phyloP scores from a whole-genome alignment of 2,888 invertebrate species.

The Tenodera sinensis region DNA sequence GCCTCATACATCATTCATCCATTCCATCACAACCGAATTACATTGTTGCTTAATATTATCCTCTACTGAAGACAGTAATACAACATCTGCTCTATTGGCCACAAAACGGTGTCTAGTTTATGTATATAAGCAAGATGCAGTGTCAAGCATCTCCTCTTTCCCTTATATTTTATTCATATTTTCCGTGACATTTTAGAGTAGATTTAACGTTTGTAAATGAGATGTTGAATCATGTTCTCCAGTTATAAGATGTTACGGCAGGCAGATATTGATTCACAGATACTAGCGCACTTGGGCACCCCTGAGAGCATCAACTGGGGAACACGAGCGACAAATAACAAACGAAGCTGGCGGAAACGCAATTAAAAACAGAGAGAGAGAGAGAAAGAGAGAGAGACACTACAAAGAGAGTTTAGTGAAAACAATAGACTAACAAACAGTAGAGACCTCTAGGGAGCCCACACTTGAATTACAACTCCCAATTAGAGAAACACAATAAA shows the following conservation, averaged over 20 bases:
- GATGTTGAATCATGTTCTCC: too few species aligned
- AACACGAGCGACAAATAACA: constrained; percentile 4
- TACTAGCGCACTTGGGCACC: background rate
- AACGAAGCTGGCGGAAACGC: constrained; percentile 26
- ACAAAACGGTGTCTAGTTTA: too few species aligned
- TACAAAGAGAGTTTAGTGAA: constrained; percentile 22
- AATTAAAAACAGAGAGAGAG: constrained; percentile 13
- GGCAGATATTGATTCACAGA: background rate
- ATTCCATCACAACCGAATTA: too few species aligned
- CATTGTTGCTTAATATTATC: too few species aligned
- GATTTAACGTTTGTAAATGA: too few species aligned
- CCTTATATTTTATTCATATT: too few species aligned
- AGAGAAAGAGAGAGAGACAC: background rate
- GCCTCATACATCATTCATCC: too few species aligned
- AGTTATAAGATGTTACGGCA: background rate
- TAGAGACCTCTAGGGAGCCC: background rate
- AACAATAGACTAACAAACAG: constrained; percentile 14
- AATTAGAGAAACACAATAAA: constrained; percentile 31
- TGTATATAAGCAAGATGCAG: too few species aligned
- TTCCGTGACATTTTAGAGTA: too few species aligned
- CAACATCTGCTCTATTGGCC: too few species aligned
- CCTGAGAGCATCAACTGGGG: background rate
- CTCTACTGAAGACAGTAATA: too few species aligned
- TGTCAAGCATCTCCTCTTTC: too few species aligned
- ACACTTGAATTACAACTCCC: constrained; percentile 30